phyloP scores from a whole-genome alignment of 2,888 invertebrate genomes.

The Margaritifera margaritifera region DNA sequence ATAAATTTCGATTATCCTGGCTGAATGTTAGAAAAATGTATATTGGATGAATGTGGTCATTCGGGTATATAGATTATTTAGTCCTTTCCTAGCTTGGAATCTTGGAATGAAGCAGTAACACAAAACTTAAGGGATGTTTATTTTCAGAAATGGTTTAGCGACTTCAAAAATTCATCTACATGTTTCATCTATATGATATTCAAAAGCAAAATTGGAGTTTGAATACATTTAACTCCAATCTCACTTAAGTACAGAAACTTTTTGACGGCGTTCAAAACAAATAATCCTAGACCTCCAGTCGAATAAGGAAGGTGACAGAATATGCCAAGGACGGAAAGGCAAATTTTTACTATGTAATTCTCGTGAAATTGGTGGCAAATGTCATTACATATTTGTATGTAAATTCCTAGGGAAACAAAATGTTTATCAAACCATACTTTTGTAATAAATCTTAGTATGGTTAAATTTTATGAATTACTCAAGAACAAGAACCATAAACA shows the following conservation, averaged over 20 bases:
- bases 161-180: not conserved
- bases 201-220: not conserved
- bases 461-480: too few species aligned
- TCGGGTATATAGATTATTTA: too few species aligned
- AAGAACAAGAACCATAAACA: too few species aligned
- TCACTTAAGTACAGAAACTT: not conserved
- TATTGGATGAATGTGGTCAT: too few species aligned
- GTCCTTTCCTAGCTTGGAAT: too few species aligned
- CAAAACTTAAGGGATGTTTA: constrained; percentile 3
- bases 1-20: too few species aligned
- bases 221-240: not conserved
- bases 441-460: not conserved
- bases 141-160: not conserved
- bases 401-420: not conserved
- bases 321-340: not conserved
- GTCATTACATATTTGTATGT: constrained; percentile 1
- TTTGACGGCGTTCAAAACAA: not conserved
- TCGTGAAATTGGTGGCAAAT: constrained; percentile 5
- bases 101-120: not conserved
- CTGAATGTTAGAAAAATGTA: too few species aligned
- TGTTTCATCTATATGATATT: not conserved
- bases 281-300: constrained; percentile 2
- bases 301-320: constrained; percentile 7
- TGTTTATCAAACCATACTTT: not conserved
- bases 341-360: too few species aligned